Conservation (phyloP, 2,888 invertebrate genomes). For the Drosophila subquinaria region DNA sequence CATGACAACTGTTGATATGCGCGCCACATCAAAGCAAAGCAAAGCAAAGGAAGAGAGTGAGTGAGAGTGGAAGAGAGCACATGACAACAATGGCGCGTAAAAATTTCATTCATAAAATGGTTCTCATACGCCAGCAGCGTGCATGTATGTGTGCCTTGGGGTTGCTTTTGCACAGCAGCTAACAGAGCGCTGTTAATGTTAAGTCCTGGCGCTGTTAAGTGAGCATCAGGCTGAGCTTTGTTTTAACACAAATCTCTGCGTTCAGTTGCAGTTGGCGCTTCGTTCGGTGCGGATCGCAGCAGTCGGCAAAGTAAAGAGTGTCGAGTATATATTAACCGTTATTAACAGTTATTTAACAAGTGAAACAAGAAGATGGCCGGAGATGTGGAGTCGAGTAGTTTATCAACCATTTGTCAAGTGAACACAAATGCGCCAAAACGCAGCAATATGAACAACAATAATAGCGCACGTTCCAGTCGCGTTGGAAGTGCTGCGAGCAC, state of each 20-base stretch:
- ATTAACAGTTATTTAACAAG: not conserved
- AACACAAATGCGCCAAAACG: slow-evolving; percentile 49
- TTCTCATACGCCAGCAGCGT: slow-evolving; percentile 2
- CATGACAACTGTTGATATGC: slow-evolving; percentile 76
- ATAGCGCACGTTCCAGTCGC: slow-evolving; percentile 72
- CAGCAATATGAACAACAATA: slow-evolving; percentile 75
- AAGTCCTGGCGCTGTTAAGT: slow-evolving; percentile 49
- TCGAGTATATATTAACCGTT: not conserved
- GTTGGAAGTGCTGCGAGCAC: slow-evolving; percentile 51
- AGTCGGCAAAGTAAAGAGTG: slow-evolving; percentile 6
- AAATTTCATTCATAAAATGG: slow-evolving; percentile 67
- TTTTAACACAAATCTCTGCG: slow-evolving; percentile 55
- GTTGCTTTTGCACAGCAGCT: slow-evolving; percentile 42
- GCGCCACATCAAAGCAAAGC: slow-evolving; percentile 1
- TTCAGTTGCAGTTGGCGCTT: slow-evolving; percentile 73
- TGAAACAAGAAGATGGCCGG: slow-evolving; percentile 6
- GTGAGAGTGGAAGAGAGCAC: slow-evolving; percentile 7
- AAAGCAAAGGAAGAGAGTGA: not conserved
- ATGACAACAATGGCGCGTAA: not conserved
- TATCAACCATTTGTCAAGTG: slow-evolving; percentile 37
- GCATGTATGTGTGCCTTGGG: slow-evolving; percentile 25
- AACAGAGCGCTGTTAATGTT: slow-evolving; percentile 50
- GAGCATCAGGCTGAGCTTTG: slow-evolving; percentile 54
- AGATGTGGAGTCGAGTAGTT: slow-evolving; percentile 22
- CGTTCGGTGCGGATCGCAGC: slow-evolving; percentile 70